Percentiles rank a stretch among this genome's conserved stretches.
These are phyloP conservation scores for Syrphus vitripennis DNA, from an alignment of 2,888 invertebrate genomes.

Conservation along the genomic window DNA sequence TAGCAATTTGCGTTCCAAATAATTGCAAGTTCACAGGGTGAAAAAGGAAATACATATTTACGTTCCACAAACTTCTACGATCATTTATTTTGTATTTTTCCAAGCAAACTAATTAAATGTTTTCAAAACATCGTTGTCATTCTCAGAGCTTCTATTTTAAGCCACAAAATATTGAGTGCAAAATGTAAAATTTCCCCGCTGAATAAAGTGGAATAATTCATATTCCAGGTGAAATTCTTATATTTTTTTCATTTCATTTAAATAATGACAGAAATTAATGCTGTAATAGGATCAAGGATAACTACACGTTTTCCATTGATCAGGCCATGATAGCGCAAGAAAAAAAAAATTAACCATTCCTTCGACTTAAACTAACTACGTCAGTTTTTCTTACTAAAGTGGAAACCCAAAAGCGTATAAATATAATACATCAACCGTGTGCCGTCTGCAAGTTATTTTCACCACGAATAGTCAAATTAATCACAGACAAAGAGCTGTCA, in stretches of 20 bases:
- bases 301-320: slow-evolving; percentile 14
- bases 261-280: background rate
- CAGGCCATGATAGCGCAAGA: background rate
- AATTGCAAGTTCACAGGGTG: no score
- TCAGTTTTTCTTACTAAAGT: background rate
- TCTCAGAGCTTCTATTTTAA: no score
- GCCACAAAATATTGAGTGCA: no score
- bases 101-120: no score
- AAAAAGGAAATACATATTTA: no score
- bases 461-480: slow-evolving; percentile 44
- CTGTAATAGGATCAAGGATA: slow-evolving; percentile 43
- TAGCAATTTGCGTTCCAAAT: no score
- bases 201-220: background rate
- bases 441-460: slow-evolving; percentile 37
- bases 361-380: background rate
- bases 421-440: slow-evolving; percentile 46
- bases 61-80: no score
- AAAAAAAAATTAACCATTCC: background rate
- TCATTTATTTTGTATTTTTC: no score
- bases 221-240: background rate
- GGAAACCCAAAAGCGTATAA: background rate
- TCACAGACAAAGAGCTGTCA: slow-evolving; percentile 36
- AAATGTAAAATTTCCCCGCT: no score
- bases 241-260: background rate
- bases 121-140: no score